These are phyloP conservation scores for Agrotis clavis DNA, from an alignment of 2,888 invertebrate genomes.

Conservation along the genomic window DNA sequence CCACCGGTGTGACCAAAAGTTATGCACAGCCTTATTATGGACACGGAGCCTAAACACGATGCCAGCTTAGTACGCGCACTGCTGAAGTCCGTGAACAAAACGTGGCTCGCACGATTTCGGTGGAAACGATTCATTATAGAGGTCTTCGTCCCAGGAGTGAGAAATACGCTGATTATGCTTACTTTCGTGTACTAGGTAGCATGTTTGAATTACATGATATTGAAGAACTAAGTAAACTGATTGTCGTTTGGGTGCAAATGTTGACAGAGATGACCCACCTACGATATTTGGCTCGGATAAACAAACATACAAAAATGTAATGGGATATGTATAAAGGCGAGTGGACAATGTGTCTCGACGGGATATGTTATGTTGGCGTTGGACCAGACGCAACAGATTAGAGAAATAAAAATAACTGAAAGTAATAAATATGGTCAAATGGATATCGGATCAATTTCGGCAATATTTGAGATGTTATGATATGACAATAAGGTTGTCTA, in stretches of 20 bases:
- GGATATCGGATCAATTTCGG: background rate
- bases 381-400: constrained; percentile 23
- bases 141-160: background rate
- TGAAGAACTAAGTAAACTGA: constrained; percentile 27
- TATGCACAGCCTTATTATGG: no score
- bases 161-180: background rate
- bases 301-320: constrained; percentile 41
- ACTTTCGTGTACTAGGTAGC: background rate
- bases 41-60: no score
- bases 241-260: constrained; percentile 8
- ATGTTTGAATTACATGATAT: constrained; percentile 10
- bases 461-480: no score
- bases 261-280: constrained; percentile 31
- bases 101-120: no score
- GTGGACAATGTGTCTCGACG: constrained; percentile 27
- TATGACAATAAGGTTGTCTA: background rate
- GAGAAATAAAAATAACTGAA: background rate
- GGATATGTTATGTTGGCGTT: background rate
- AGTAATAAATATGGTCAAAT: background rate
- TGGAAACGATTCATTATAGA: no score
- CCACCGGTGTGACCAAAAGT: no score
- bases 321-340: constrained; percentile 28
- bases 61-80: no score
- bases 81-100: no score
- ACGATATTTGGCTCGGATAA: constrained; percentile 40